Base-by-base conservation (phyloP, 2,888 invertebrate species). In the Macroteleia sp. region DNA sequence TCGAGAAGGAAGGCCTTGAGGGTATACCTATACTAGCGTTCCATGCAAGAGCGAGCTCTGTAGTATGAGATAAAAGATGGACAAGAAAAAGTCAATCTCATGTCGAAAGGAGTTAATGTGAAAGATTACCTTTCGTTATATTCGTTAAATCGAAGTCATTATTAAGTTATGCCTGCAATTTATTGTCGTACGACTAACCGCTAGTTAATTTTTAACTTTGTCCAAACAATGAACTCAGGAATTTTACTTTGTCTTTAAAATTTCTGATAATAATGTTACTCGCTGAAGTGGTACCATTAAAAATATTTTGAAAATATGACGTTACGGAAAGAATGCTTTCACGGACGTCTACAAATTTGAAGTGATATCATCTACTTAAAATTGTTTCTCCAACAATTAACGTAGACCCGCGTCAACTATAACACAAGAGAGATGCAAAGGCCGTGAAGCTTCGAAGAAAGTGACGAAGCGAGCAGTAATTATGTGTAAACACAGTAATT, bases 401-500 rank as follows among this genome's bases (percentile, higher is more conserved):
- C 42, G 9, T 2, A 28, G 28, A 12, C 10, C 46, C 54, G 46
- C 46, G 59, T 39, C 42, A 73, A 56, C 39, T 41, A 52, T 62
- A 56, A 32, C 48, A 57, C n/a, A 32, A 41, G 41, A 52, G 39
- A 52, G 34, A 50, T 16, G 22, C 39, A 57, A 64, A 79, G 74
- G 82, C 61, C 36, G 48, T 48, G 54, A 69, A 42, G 66, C 69
- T 54, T 52, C 59, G 74, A 64, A 71, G 69, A 67, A 75, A 70
- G 69, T 64, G 66, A 75, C 54, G 69, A 57, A 57, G 64, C 69
- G 74, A 62, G 59, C 41, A 71, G 80, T 83, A 85, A 86, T 86
- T 86, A 84, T 81, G 81, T 57, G 81, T 85, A 86, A 86, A 86
- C 82, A 86, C 82, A 82, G 85, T 86, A 86, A 86, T 86, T 86